phyloP scores from a whole-genome alignment of 35 echinoderm and acorn worm genomes.

The Apostichopus californicus region DNA sequence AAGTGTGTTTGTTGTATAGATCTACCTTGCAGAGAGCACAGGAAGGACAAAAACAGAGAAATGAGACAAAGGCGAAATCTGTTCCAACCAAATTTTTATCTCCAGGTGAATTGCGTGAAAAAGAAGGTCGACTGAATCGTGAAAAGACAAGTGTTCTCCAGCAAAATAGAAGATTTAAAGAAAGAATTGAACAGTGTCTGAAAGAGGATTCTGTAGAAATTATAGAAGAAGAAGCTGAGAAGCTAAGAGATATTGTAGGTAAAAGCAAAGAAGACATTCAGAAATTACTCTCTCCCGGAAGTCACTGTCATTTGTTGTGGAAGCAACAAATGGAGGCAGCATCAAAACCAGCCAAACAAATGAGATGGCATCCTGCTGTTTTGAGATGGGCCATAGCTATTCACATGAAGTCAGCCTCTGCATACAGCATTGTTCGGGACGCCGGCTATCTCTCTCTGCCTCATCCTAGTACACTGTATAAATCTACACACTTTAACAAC shows the following conservation, averaged over 20 bases:
- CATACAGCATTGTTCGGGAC: conserved; percentile 60
- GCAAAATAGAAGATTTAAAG: neutral
- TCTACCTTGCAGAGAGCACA: neutral
- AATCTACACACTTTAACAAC: conserved; percentile 51
- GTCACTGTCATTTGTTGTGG: conserved; percentile 36
- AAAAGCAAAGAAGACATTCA: conserved; percentile 10
- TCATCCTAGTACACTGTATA: conserved; percentile 54
- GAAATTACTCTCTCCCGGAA: neutral
- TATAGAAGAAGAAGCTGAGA: neutral
- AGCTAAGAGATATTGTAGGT: neutral
- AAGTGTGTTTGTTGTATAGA: conserved; percentile 19
- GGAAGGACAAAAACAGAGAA: neutral
- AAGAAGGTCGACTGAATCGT: neutral
- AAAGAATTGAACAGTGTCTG: neutral
- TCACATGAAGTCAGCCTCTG: conserved; percentile 62
- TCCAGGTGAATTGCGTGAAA: conserved; percentile 11
- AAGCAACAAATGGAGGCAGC: conserved; percentile 66
- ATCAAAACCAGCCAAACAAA: conserved; percentile 50
- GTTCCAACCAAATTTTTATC: conserved; percentile 12
- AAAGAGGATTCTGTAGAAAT: conserved; percentile 37
- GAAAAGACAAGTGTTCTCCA: neutral
- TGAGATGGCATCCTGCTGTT: conserved; percentile 77
- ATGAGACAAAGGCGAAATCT: neutral
- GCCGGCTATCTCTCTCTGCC: conserved; percentile 59
- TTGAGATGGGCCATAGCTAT: conserved; percentile 71